These are phyloP conservation scores for Dichetophora obliterata DNA, from an alignment of 2,888 invertebrate genomes.

Conservation along the genomic window DNA sequence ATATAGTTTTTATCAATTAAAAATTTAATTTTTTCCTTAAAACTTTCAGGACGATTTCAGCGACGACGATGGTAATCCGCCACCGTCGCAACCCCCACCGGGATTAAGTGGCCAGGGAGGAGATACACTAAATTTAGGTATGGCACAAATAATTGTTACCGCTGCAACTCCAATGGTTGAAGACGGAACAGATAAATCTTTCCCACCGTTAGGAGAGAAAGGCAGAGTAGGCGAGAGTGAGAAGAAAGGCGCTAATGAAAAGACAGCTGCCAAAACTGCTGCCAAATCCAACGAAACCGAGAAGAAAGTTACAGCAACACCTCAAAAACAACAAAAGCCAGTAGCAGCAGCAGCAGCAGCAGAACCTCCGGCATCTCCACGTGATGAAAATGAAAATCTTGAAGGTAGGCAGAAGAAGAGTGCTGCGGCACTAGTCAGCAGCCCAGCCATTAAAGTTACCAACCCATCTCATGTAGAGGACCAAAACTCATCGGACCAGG, in stretches of 20 bases:
- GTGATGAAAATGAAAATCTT: constrained; percentile 48
- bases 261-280: constrained; percentile 42
- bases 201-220: constrained; percentile 75
- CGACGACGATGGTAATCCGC: constrained; percentile 64
- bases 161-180: constrained; percentile 94
- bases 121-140: constrained; percentile 80
- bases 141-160: constrained; percentile 92
- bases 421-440: background rate
- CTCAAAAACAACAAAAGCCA: constrained; percentile 51
- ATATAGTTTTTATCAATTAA: background rate
- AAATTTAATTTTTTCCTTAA: background rate
- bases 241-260: constrained; percentile 39
- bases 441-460: constrained; percentile 19
- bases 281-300: constrained; percentile 46
- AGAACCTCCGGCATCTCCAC: constrained; percentile 41
- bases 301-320: constrained; percentile 53
- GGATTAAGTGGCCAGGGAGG: constrained; percentile 52
- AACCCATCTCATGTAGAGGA: constrained; percentile 51
- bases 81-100: constrained; percentile 62
- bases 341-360: constrained; percentile 42
- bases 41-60: constrained; percentile 62
- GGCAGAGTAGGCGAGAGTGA: constrained; percentile 45
- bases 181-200: constrained; percentile 81
- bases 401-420: constrained; percentile 56
- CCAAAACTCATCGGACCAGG: constrained; percentile 57